A percentile compares a stretch with the other conserved stretches of the same genome.
phyloP scores from a whole-genome alignment of 2,888 invertebrate species.

The Stenchaetothrips biformis region DNA sequence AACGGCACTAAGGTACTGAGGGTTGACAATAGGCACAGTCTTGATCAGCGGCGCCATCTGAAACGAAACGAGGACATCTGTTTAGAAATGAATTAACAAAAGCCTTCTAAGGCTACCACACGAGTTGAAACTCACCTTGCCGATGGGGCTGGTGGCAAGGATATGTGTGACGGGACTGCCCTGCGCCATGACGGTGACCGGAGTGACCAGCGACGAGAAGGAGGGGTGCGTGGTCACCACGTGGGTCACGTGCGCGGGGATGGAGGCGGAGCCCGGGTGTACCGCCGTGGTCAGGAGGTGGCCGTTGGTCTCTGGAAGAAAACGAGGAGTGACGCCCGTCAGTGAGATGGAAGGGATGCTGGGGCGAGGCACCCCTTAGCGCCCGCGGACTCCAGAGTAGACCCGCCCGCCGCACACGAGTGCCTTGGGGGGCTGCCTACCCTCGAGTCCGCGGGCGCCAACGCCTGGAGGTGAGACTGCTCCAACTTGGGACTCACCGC shows the following conservation, averaged over 20 bases:
- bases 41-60: slow-evolving; percentile 21
- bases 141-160: slow-evolving; percentile 46
- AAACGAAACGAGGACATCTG: neutral
- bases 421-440: no score
- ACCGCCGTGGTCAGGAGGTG: slow-evolving; percentile 31
- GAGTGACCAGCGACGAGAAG: slow-evolving; percentile 33
- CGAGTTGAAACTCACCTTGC: neutral
- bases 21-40: slow-evolving; percentile 27
- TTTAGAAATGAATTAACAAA: neutral
- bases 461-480: no score
- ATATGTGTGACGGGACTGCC: slow-evolving; percentile 58
- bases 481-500: neutral
- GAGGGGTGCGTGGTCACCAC: neutral
- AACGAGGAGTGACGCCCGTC: neutral
- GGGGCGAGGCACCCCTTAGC: no score
- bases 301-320: neutral
- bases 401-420: no score
- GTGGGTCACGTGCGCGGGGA: slow-evolving; percentile 36
- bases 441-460: no score
- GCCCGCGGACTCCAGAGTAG: no score
- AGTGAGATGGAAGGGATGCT: no score
- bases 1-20: slow-evolving; percentile 30
- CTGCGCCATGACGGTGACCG: slow-evolving; percentile 58
- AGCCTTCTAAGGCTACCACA: slow-evolving; percentile 6
- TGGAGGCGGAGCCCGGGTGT: slow-evolving; percentile 42